Evolutionary conservation across 1,140 invertebrate species (phyloP).

Genomic region (roundworm (Caenorhabditis elegans)): WBcel235 BX284606.5:10999001-10999500

Average conservation of each 20-base stretch:
- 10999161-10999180: conserved; percentile 49
- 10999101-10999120: too few relatives aligned
- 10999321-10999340: conserved; percentile 28
- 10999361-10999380: conserved; percentile 1
- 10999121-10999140: not conserved
- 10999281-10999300: not conserved
- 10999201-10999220: conserved; percentile 62
- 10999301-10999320: not conserved
- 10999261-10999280: not conserved
- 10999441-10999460: too few relatives aligned
- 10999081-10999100: too few relatives aligned
- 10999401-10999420: not conserved
- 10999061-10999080: too few relatives aligned
- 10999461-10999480: too few relatives aligned
- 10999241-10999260: not conserved
- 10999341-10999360: conserved; percentile 9
- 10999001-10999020: too few relatives aligned
- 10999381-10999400: not conserved
- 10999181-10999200: conserved; percentile 64
- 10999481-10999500: too few relatives aligned
- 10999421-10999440: not conserved
- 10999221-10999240: conserved; percentile 48
- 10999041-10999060: too few relatives aligned
- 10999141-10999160: not conserved
- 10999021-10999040: too few relatives aligned